phyloP scores from a whole-genome alignment of 2,797 vertebrate genomes.

The Lagocephalus sceleratus region DNA sequence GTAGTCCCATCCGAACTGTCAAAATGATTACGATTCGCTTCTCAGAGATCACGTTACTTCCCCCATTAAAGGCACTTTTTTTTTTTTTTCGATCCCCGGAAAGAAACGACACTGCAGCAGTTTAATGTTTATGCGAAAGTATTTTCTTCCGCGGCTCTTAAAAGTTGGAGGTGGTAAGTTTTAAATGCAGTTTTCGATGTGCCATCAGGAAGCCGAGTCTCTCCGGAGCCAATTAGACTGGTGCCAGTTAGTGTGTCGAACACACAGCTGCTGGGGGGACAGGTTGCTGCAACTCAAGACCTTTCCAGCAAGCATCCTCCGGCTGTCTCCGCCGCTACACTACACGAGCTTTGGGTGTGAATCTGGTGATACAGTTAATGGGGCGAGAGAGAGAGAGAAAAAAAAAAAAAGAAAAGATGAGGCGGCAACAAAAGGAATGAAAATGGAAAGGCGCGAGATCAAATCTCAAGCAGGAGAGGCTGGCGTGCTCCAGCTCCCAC shows the following conservation, averaged over 20 bases:
- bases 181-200: constrained; percentile 25
- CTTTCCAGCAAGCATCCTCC: not conserved
- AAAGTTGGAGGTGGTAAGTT: constrained; percentile 33
- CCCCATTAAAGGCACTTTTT: too few species aligned
- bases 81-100: too few species aligned
- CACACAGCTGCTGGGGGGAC: constrained; percentile 59
- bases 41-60: too few species aligned
- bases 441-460: constrained; percentile 11
- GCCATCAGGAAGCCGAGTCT: constrained; percentile 57
- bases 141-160: constrained; percentile 17
- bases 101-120: too few species aligned
- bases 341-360: not conserved
- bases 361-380: not conserved
- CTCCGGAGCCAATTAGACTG: constrained; percentile 66
- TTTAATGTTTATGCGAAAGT: constrained; percentile 7
- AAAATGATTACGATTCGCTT: too few species aligned
- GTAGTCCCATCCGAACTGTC: too few species aligned
- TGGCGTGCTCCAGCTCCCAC: constrained; percentile 21
- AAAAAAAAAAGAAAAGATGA: constrained; percentile 9
- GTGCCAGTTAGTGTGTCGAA: constrained; percentile 69
- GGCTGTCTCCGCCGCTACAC: constrained; percentile 23
- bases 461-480: constrained; percentile 10
- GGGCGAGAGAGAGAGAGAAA: too few species aligned
- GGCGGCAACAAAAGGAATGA: not conserved
- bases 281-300: constrained; percentile 22